Evolutionary conservation across 2,797 vertebrate species (phyloP).

Genomic region (Lepus townsendii): DNA sequence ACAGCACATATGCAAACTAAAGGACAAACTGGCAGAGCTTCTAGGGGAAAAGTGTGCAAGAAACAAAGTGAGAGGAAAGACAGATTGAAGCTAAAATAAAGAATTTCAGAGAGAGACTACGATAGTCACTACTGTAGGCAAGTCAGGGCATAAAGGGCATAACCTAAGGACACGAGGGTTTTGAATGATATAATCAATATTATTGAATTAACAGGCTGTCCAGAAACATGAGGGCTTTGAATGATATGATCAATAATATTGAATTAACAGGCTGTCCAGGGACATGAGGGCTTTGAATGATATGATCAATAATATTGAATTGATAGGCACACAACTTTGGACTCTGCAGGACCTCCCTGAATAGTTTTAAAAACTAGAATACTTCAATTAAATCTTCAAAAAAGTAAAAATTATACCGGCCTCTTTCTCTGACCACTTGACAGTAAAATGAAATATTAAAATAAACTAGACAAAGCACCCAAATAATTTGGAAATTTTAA

Average conservation of each 20-base stretch:
- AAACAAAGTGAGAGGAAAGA: slow-evolving; percentile 33
- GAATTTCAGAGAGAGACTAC: slow-evolving; percentile 25
- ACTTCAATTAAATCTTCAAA: slow-evolving; percentile 43
- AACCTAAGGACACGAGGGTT: neutral
- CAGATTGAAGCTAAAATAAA: neutral
- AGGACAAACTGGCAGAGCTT: neutral
- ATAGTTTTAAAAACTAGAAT: neutral
- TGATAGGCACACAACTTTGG: neutral
- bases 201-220: slow-evolving; percentile 1
- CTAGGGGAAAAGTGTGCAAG: neutral
- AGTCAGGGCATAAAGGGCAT: neutral
- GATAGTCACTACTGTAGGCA: slow-evolving; percentile 2
- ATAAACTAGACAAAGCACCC: neutral
- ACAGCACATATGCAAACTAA: neutral
- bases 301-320: neutral
- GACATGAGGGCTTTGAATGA: neutral
- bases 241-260: neutral
- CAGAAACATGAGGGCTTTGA: neutral
- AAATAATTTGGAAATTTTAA: slow-evolving; percentile 45
- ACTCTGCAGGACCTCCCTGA: neutral
- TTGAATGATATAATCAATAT: slow-evolving; percentile 2
- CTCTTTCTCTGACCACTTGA: neutral
- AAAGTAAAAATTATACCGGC: neutral
- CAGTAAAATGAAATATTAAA: slow-evolving; percentile 51
- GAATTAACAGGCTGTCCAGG: slow-evolving; percentile 1